Percentiles rank a stretch among this genome's conserved stretches.
phyloP scores from a whole-genome alignment of 2,113 vertebrate species.

The Setophaga petechia region DNA sequence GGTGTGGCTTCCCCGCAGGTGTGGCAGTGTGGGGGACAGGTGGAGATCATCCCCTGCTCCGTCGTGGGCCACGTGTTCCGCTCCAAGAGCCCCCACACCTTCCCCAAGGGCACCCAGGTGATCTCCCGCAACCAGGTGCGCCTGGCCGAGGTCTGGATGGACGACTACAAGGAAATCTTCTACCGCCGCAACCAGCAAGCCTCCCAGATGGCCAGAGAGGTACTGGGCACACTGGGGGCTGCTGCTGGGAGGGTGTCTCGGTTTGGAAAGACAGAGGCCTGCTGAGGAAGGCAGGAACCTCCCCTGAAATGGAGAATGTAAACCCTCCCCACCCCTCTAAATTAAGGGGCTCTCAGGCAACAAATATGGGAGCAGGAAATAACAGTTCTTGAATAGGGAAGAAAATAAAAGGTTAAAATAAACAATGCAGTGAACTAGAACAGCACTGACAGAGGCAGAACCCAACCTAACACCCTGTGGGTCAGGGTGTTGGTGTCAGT shows the following conservation, averaged over 20 bases:
- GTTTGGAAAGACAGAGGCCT: too few species aligned
- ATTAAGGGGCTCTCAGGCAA: too few species aligned
- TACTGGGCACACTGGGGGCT: neutral
- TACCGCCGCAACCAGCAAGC: conserved; percentile 90
- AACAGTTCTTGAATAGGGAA: too few species aligned
- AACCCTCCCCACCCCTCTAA: too few species aligned
- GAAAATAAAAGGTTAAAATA: too few species aligned
- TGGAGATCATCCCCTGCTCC: conserved; percentile 95
- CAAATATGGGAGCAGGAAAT: too few species aligned
- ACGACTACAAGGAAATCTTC: conserved; percentile 88
- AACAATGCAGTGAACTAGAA: too few species aligned
- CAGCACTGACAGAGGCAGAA: too few species aligned
- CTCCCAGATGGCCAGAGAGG: conserved; percentile 85
- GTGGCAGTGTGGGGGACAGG: conserved; percentile 93
- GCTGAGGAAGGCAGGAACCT: too few species aligned
- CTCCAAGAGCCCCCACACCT: conserved; percentile 94
- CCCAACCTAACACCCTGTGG: too few species aligned
- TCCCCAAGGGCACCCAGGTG: conserved; percentile 92
- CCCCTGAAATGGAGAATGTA: too few species aligned
- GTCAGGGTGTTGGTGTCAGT: too few species aligned
- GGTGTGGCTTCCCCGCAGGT: conserved; percentile 72
- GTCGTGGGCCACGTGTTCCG: conserved; percentile 97
- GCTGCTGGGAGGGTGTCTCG: neutral
- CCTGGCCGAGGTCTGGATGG: conserved; percentile 98
- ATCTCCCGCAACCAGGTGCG: conserved; percentile 95